phyloP scores from a whole-genome alignment of 2,888 invertebrate genomes.

The Drosophila setosimentum region DNA sequence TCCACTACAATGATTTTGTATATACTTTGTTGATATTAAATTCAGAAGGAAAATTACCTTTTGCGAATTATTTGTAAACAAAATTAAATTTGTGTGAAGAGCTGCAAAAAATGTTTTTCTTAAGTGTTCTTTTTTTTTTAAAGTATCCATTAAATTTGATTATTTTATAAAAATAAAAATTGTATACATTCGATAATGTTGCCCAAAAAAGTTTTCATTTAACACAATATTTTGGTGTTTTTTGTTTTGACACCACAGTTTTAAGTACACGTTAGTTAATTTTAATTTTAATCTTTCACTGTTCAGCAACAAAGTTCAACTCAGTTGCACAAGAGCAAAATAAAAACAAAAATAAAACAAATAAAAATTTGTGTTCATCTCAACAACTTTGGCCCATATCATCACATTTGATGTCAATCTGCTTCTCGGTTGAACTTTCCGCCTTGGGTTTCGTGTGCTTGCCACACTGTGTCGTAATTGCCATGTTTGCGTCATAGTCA shows the following conservation, averaged over 20 bases:
- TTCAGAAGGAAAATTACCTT: not conserved
- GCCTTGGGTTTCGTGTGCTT: not conserved
- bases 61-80: not conserved
- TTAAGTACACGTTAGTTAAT: not conserved
- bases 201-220: not conserved
- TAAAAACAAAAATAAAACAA: not conserved
- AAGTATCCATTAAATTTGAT: not conserved
- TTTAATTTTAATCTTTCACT: slow-evolving; percentile 7
- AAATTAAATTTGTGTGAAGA: not conserved
- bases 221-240: not conserved
- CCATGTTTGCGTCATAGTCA: slow-evolving; percentile 18
- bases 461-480: slow-evolving; percentile 17
- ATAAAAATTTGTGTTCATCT: slow-evolving; percentile 3
- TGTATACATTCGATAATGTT: not conserved
- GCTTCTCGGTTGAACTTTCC: slow-evolving; percentile 1
- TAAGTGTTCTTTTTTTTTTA: not conserved
- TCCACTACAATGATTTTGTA: not conserved
- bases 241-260: not conserved
- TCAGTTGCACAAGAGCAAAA: not conserved
- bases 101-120: not conserved
- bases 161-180: not conserved
- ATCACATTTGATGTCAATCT: slow-evolving; percentile 12
- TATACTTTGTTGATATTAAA: not conserved
- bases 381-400: not conserved
- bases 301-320: not conserved